Evolutionary conservation across 2,888 invertebrate genomes (phyloP).

Genomic region (Nipponacmea schrenckii): DNA sequence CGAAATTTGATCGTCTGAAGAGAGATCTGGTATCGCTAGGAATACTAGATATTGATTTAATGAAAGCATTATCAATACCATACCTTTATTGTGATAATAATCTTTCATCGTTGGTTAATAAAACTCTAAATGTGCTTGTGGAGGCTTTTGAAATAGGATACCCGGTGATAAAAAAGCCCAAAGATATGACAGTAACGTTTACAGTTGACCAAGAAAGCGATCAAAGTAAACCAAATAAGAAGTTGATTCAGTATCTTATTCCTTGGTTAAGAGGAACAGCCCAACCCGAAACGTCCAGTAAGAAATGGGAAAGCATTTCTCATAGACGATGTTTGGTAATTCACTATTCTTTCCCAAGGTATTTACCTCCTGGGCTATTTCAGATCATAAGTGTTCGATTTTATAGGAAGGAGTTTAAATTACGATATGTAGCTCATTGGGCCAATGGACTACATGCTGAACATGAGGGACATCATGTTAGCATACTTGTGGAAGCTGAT

Average conservation of each 20-base stretch:
- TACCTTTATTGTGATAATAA: constrained; percentile 46
- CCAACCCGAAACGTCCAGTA: constrained; percentile 44
- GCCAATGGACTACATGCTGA: constrained; percentile 53
- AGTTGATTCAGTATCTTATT: constrained; percentile 43
- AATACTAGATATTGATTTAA: constrained; percentile 56
- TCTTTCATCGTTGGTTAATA: constrained; percentile 7
- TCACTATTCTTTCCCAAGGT: constrained; percentile 55
- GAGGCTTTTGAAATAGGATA: constrained; percentile 54
- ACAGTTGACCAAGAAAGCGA: constrained; percentile 17
- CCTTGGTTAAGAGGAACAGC: constrained; percentile 54
- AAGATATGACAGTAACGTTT: constrained; percentile 24
- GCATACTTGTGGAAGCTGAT: constrained; percentile 31
- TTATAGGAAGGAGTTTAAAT: constrained; percentile 41
- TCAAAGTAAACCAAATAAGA: constrained; percentile 11
- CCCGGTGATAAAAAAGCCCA: constrained; percentile 42
- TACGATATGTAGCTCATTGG: constrained; percentile 58
- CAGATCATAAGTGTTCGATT: constrained; percentile 54
- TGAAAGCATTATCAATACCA: constrained; percentile 49
- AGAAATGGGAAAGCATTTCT: constrained; percentile 39
- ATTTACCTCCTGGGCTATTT: constrained; percentile 62
- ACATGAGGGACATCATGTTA: constrained; percentile 40
- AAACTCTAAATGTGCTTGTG: not conserved
- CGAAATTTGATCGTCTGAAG: constrained; percentile 49
- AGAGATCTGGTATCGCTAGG: constrained; percentile 53
- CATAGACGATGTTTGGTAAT: constrained; percentile 44